Evolutionary conservation across 2,113 vertebrate genomes (phyloP), one percentile per base, ranked within the genome.

Genomic region (Syngnathus floridae): DNA sequence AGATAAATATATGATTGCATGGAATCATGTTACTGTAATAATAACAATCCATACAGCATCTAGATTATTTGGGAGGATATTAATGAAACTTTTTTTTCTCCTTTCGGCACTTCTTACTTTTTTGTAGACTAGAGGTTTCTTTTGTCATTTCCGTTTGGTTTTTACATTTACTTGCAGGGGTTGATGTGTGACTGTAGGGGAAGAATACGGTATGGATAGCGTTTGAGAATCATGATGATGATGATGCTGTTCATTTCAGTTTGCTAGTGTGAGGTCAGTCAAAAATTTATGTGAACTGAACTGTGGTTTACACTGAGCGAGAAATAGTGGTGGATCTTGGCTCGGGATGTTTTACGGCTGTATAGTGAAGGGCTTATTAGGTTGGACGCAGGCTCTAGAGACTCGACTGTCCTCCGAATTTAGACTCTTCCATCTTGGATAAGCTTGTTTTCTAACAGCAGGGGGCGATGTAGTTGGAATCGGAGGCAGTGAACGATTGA

Each of bases 11-110:
- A 82, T 72, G 85, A 88, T 87, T 91, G 92, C 93, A 93, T 92
- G 92, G 90, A 90, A 89, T 70, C 72, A 85, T 93, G 88, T 93
- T 90, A 92, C 92, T 94, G 90, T 92, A 94, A 92, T 92, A 91
- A 93, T 93, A 94, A 92, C 93, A 31, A 31, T 31, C 26, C 26
- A 31, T 31, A 31, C 91, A 93, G 91, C 93, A 93, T 92, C 87
- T 85, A 69, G 82, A 88, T 89, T 93, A 13, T 93, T 87, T 69
- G 43, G 68, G 72, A 66, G 73, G 80, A 72, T 83, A 77, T 74
- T 75, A 84, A 79, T 82, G 21, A 82, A 70, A 76, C 71, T 37
- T 8, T 37, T 13, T 78, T 36, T 75, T 74, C 80, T 75, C 67
- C 65, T 78, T 85, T 82, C 77, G 88, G 79, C 87, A 81, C 83